Evolutionary conservation across 2,888 invertebrate genomes (phyloP).

Genomic region (Physocephala rufipes): DNA sequence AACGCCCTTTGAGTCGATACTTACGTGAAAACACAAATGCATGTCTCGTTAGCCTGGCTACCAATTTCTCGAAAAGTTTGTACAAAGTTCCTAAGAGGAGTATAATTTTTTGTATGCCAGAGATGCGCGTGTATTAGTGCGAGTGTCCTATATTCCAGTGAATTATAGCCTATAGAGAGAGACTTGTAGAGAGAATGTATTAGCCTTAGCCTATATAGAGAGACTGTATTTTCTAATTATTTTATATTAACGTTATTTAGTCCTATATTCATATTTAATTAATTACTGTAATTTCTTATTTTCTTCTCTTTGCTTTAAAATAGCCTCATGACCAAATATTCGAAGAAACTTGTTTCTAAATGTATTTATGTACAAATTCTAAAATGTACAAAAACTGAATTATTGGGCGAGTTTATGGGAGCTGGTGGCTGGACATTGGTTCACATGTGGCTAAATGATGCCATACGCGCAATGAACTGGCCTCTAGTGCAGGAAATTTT

Average conservation of each 20-base stretch:
- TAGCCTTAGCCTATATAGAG: too few relatives aligned
- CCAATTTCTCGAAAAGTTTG: too few relatives aligned
- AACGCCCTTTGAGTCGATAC: too few relatives aligned
- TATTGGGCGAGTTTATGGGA: slow-evolving; percentile 88
- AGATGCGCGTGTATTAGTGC: too few relatives aligned
- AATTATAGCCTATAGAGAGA: too few relatives aligned
- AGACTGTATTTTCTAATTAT: too few relatives aligned
- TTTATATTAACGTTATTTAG: not conserved
- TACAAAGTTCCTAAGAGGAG: too few relatives aligned
- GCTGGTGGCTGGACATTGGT: slow-evolving; percentile 92
- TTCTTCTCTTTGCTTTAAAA: slow-evolving; percentile 39
- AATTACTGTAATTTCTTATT: slow-evolving; percentile 2
- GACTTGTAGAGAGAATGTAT: too few relatives aligned
- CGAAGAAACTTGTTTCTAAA: slow-evolving; percentile 93
- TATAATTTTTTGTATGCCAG: too few relatives aligned
- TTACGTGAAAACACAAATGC: too few relatives aligned
- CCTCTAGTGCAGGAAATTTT: slow-evolving; percentile 87
- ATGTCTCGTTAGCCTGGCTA: too few relatives aligned
- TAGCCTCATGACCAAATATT: slow-evolving; percentile 95
- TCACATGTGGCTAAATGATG: slow-evolving; percentile 90
- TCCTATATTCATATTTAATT: not conserved
- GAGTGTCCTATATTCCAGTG: too few relatives aligned
- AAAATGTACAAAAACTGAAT: slow-evolving; percentile 83
- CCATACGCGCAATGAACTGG: slow-evolving; percentile 84
- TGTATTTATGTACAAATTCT: slow-evolving; percentile 94